Base-by-base conservation (phyloP, 2,888 invertebrate genomes). In the Pyrocoelia pectoralis region DNA sequence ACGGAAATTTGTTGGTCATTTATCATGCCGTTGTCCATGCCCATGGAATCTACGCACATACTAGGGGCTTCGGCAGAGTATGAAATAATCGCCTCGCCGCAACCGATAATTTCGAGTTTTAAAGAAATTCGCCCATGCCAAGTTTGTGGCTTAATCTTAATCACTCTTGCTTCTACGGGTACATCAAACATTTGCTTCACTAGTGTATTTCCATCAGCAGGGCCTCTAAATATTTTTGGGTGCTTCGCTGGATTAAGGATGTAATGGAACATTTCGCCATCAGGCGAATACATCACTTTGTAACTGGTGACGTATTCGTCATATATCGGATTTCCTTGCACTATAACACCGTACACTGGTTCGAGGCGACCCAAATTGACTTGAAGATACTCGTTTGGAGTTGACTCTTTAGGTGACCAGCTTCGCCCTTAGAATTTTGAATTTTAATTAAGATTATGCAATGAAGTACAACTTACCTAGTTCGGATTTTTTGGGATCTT, bases 291-390 rank as follows among this genome's bases (percentile, higher is more conserved):
- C 68, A 89, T 74, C 2, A 93, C 83, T 73, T 88, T 86, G 74
- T 91, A 95, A 72, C 91, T 89, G 13, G 92, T 93, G 40, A 95
- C 91, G 78, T 88, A 93, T 74, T 91, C 87, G 68, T 90, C 85
- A 62, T 86, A 86, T 1, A 85, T 73, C 0, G 89, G 87, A 76
- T 87, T 89, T 14, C 94, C 94, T 73, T 89, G 89, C 68, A 93
- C 79, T 8, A 87, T 80, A 0, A 94, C 83, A 0, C 93, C 95
- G 74, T 92, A 93, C 13, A 95, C 78, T 0, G 91, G 88, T 73
- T 89, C 87, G 1, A 85, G 83, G 6, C 82, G 82, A 0, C 87
- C 86, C 40, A 95, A 82, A 71, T 80, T 71, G 0, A 81, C 73
- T 79, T 92, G 87, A 64, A 94, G 80, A 81, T 88, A 93, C 78